These are phyloP conservation scores for Apamea sordens DNA, from an alignment of 2,888 invertebrate species.

Conservation along the genomic window DNA sequence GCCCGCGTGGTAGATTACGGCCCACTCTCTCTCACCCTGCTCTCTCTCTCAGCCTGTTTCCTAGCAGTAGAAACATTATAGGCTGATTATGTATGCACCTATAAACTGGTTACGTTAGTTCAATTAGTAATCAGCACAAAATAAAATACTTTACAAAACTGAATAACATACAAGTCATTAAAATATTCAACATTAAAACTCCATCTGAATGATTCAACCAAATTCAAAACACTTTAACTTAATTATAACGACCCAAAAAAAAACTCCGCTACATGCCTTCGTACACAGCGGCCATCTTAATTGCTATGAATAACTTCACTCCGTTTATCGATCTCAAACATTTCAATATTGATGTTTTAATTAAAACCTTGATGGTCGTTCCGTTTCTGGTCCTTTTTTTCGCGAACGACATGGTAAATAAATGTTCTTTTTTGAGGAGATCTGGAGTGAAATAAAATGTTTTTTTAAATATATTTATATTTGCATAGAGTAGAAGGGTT, in stretches of 20 bases:
- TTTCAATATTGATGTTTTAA: conserved; percentile 75
- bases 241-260: conserved; percentile 56
- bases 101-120: neutral
- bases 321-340: conserved; percentile 66
- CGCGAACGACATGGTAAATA: conserved; percentile 26
- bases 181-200: conserved; percentile 23
- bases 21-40: neutral
- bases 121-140: neutral
- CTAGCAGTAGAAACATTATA: neutral
- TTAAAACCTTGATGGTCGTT: conserved; percentile 61
- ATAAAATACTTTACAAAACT: neutral
- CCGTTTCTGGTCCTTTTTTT: conserved; percentile 26
- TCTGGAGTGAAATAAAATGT: neutral
- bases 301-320: conserved; percentile 70
- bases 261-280: conserved; percentile 55
- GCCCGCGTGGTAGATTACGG: too few species aligned
- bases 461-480: too few species aligned
- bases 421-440: conserved; percentile 14
- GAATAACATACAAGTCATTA: neutral
- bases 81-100: neutral
- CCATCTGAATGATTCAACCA: conserved; percentile 30
- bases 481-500: neutral
- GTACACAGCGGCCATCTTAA: conserved; percentile 68
- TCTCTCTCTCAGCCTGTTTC: neutral
- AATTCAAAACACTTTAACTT: conserved; percentile 47